phyloP scores from a whole-genome alignment of 2,113 vertebrate species.

The Elephantulus edwardii region DNA sequence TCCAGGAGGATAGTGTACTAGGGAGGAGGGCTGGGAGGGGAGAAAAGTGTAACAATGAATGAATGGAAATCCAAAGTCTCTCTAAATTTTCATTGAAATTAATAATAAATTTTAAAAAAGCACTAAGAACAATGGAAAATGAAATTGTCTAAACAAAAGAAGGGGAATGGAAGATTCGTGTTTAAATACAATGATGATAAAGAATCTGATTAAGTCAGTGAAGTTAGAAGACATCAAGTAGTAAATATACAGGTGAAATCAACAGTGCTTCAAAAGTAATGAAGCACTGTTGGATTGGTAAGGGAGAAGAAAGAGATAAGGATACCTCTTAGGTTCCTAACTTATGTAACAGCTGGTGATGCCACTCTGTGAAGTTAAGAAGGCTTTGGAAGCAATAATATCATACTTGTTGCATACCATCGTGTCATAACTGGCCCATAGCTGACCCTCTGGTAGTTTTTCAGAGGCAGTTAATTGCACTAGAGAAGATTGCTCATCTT shows the following conservation, averaged over 20 bases:
- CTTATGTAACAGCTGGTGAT: neutral
- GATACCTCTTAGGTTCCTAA: neutral
- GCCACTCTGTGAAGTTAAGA: neutral
- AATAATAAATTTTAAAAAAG: no score
- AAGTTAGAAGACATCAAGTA: neutral
- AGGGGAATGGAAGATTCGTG: neutral
- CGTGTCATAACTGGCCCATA: no score
- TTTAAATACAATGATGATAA: constrained; percentile 11
- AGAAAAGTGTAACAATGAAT: no score
- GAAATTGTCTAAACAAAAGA: neutral
- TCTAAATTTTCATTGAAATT: no score
- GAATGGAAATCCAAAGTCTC: no score
- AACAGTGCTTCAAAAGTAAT: constrained; percentile 31
- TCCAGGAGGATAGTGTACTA: no score
- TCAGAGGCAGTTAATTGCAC: no score
- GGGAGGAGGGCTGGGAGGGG: no score
- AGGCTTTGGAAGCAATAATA: neutral
- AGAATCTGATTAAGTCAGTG: neutral
- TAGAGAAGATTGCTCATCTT: no score
- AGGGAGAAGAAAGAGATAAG: neutral
- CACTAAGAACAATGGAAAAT: constrained; percentile 12
- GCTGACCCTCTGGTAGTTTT: no score
- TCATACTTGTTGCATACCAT: no score
- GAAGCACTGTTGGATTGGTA: neutral
- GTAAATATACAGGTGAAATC: constrained; percentile 41